Evolutionary conservation across 2,888 invertebrate species (phyloP).

Genomic region (Phyllotreta striolata): DNA sequence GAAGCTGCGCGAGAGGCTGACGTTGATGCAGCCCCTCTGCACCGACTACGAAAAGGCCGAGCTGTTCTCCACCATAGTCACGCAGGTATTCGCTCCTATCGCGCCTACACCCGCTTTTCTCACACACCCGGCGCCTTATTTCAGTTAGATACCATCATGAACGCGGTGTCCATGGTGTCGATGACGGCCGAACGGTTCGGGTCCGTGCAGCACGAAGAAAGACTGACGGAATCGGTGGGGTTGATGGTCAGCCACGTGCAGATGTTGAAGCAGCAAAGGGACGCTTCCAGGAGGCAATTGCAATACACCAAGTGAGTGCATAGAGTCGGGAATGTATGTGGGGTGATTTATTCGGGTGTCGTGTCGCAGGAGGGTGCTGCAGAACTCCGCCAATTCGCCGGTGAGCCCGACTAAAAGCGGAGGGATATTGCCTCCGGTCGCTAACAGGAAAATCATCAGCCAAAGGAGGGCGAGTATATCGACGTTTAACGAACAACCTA

Average conservation of each 20-base stretch:
- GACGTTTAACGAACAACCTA: constrained; percentile 60
- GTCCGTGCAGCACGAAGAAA: constrained; percentile 67
- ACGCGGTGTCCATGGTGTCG: constrained; percentile 55
- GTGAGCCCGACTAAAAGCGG: constrained; percentile 27
- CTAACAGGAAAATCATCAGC: constrained; percentile 53
- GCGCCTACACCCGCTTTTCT: not conserved
- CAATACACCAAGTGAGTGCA: constrained; percentile 65
- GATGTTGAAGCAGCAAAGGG: constrained; percentile 65
- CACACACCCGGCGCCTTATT: constrained; percentile 15
- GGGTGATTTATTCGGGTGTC: too few relatives aligned
- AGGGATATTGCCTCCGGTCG: constrained; percentile 28
- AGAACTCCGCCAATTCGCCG: constrained; percentile 49
- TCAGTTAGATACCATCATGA: constrained; percentile 54
- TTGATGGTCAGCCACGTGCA: constrained; percentile 68
- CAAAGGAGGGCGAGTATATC: constrained; percentile 66
- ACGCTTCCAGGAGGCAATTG: constrained; percentile 65
- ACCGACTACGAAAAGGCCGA: constrained; percentile 64
- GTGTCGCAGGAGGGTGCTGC: constrained; percentile 54
- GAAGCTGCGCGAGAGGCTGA: constrained; percentile 57
- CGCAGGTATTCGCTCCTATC: constrained; percentile 55
- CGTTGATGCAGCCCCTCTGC: constrained; percentile 63
- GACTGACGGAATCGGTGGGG: constrained; percentile 66
- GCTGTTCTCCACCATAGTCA: constrained; percentile 62
- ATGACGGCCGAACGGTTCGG: constrained; percentile 62
- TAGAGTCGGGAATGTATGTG: constrained; percentile 6